Base-by-base conservation (phyloP, 2,888 invertebrate species). In the Phania funesta region DNA sequence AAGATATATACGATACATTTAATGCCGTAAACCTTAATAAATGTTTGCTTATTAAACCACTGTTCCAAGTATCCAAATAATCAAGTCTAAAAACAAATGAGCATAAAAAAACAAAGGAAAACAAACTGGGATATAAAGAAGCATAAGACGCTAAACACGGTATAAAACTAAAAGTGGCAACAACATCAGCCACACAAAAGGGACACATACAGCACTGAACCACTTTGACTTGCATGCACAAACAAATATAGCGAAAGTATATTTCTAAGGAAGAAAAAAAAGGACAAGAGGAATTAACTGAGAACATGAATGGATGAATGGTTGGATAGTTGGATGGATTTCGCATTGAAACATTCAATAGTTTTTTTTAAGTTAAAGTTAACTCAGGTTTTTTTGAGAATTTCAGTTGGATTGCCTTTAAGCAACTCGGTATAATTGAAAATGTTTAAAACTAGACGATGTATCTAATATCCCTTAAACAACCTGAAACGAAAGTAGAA, bases 161-260 rank as follows among this genome's bases (percentile, higher is more conserved):
- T 81, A 81, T n/a, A 67, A 77, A 81, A 81, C 77, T 73, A 77
- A 81, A 81, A 81, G 67, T 81, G 81, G 41, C 77, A 68, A 73
- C 64, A 81, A 65, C 73, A 62, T 64, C 18, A 68, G 76, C 81
- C 77, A 68, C 76, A 76, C 20, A 46, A 65, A 80, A 44, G 11
- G 38, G 38, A 20, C 64, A 48, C 24, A 54, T 18, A 41, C 16
- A 16, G 7, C 29, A 60, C 44, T 52, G 2, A 26, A 9, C 32
- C 3, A 29, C 22, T 38, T 29, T 29, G 5, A 29, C 29, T 29
- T 29, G 7, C 4, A 4, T 29, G 7, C 44, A 70, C 20, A 56
- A 20, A 54, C 6, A 38, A 38, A 18, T 5, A 24, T 3, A 2
- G 38, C 3, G 26, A 60, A 29, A n/a, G 70, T n/a, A n/a, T n/a